phyloP scores from a whole-genome alignment of 1,140 invertebrate genomes.

The Drosophila serrata region DNA sequence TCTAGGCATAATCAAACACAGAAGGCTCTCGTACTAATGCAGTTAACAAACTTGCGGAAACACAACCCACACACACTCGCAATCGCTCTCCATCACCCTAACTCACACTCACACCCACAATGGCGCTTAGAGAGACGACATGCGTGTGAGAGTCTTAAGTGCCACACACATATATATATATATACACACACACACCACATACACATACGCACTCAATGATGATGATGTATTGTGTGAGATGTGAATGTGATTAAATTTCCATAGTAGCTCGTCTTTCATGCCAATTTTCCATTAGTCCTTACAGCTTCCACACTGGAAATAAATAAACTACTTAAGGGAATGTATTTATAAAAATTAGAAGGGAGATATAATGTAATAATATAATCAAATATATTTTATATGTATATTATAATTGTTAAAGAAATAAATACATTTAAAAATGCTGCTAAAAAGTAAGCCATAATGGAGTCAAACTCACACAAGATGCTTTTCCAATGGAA shows the following conservation, averaged over 20 bases:
- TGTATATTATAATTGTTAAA: too few relatives aligned
- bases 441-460: not conserved
- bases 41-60: constrained; percentile 83
- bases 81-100: not conserved
- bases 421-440: too few relatives aligned
- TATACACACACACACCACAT: constrained; percentile 9
- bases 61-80: constrained; percentile 46
- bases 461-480: too few relatives aligned
- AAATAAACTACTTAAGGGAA: not conserved
- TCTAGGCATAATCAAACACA: constrained; percentile 80
- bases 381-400: too few relatives aligned
- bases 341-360: too few relatives aligned
- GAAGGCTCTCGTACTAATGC: constrained; percentile 78
- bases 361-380: too few relatives aligned
- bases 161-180: constrained; percentile 43
- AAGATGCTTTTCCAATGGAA: not conserved
- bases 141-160: constrained; percentile 75
- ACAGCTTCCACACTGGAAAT: constrained; percentile 26
- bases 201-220: constrained; percentile 61
- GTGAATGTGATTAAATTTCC: constrained; percentile 84
- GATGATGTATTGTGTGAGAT: constrained; percentile 82
- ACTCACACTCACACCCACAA: not conserved
- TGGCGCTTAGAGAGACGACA: constrained; percentile 10
- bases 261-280: constrained; percentile 83
- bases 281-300: constrained; percentile 81